Evolutionary conservation across 37 sponge, comb jelly and placozoan genomes (phyloP).

Genomic region (Chondrilla cf. caribensis): DNA sequence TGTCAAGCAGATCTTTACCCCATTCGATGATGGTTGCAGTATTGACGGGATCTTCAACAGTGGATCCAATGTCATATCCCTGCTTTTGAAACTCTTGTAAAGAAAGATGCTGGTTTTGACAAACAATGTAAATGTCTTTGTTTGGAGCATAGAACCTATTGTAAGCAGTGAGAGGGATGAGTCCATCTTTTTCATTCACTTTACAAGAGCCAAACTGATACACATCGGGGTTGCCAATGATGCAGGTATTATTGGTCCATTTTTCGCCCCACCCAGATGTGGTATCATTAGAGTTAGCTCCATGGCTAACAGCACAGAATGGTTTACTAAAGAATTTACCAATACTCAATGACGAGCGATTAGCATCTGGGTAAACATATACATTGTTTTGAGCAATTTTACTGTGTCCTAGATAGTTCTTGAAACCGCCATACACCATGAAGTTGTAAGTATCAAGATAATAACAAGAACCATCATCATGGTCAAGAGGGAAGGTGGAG

Average conservation of each 20-base stretch:
- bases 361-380: constrained; percentile 45
- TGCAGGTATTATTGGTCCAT: constrained; percentile 54
- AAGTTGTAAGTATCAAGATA: constrained; percentile 53
- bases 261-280: constrained; percentile 54
- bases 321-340: constrained; percentile 8
- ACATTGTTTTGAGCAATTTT: constrained; percentile 39
- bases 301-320: constrained; percentile 49
- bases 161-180: constrained; percentile 45
- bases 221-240: constrained; percentile 47
- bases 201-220: constrained; percentile 39
- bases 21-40: constrained; percentile 18
- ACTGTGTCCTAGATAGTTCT: constrained; percentile 49
- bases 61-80: constrained; percentile 51
- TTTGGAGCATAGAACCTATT: constrained; percentile 54
- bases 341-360: neutral
- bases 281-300: constrained; percentile 10
- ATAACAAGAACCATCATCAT: constrained; percentile 60
- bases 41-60: constrained; percentile 22
- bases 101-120: constrained; percentile 8
- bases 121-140: constrained; percentile 33
- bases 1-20: constrained; percentile 38
- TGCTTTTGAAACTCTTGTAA: constrained; percentile 32
- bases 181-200: constrained; percentile 13
- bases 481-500: constrained; percentile 52
- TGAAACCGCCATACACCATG: constrained; percentile 56